These are phyloP conservation scores for Tipula vernalis DNA, from an alignment of 2,888 invertebrate genomes.

Conservation along the genomic window DNA sequence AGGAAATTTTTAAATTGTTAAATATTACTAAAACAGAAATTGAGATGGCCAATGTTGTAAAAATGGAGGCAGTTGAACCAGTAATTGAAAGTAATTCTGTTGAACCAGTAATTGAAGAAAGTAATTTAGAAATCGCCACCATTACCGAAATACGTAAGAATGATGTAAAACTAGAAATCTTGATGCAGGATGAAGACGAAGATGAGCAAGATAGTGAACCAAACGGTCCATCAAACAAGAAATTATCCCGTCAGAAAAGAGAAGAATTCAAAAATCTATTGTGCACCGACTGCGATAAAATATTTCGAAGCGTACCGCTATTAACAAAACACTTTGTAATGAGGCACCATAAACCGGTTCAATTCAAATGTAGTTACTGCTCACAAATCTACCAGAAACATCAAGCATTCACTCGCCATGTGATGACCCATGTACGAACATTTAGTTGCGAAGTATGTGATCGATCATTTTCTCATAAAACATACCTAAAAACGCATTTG, in stretches of 20 bases:
- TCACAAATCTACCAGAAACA: background rate
- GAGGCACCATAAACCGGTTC: background rate
- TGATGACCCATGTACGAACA: background rate
- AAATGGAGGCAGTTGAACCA: background rate
- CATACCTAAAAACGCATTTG: background rate
- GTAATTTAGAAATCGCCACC: background rate
- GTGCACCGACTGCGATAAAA: background rate
- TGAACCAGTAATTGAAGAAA: background rate
- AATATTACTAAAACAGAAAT: background rate
- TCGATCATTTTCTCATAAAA: background rate
- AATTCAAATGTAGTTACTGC: background rate
- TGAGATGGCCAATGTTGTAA: background rate
- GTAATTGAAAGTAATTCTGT: background rate
- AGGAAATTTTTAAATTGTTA: background rate
- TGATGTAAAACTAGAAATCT: background rate
- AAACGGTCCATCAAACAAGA: background rate
- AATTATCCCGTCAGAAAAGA: background rate
- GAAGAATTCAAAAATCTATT: background rate
- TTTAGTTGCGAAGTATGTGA: background rate
- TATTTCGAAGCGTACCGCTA: background rate
- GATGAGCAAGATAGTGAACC: background rate
- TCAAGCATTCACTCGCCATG: background rate
- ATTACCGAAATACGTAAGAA: background rate
- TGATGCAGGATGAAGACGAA: background rate
- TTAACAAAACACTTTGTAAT: background rate